Evolutionary conservation across 2,113 vertebrate genomes (phyloP), one percentile per base, ranked within the genome.

Genomic region (Cairina moschata): DNA sequence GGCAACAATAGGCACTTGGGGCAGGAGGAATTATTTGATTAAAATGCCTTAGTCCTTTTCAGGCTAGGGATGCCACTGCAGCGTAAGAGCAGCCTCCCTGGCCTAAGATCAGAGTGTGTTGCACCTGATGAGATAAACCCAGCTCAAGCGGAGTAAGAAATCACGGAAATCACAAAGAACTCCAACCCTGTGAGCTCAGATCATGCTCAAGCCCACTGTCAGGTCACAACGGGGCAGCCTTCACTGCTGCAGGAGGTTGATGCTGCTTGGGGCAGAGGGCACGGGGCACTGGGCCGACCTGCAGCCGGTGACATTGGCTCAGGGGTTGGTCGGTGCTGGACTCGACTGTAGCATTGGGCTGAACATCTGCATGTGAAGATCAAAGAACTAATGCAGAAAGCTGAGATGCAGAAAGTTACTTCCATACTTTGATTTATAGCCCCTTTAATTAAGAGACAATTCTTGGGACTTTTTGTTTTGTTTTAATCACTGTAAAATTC

Each of bases 391-490:
- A 85, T 16, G 28, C 16, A 5, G 91, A 96, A 72, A 68, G 79
- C 65, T 78, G 72, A 87, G 86, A 72, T 55, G 80, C 36, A 90
- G 52, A 92, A 90, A 71, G 85, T 71, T 94, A 91, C 95, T 93
- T 90, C 5, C 58, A 52, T 5, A 1, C 3, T 75, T 83, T 98
- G 97, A 98, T 96, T 98, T 98, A 98, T 93, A 88, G 50, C n/a
- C 59, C 80, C 86, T 89, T 96, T 81, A 92, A 96, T 93, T 88
- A 93, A 34, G 34, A 83, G 79, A 63, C 88, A 87, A 75, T 78
- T 60, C 46, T 62, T 31, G 44, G 72, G 44, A 25, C 6, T 59
- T 42, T 46, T 46, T 40, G 50, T 42, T 75, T 66, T 34, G 26
- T 34, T 22, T 10, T 22, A 66, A 71, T 91, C 60, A 7, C 46